Evolutionary conservation across 2,888 invertebrate species (phyloP), one percentile per base, ranked within the genome.

Genomic region (Athripsodes cinereus): DNA sequence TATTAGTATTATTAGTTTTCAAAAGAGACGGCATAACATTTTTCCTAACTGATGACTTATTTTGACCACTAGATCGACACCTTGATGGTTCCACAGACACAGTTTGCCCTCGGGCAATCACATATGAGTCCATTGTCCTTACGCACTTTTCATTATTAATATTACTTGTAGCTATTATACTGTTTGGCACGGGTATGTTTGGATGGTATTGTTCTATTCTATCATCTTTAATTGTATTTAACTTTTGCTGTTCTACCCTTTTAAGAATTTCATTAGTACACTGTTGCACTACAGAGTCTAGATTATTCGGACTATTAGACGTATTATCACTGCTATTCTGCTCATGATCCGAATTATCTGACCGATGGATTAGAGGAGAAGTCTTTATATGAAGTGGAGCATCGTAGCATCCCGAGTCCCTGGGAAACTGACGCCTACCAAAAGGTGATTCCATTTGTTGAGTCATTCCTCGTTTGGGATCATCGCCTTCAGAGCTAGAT

Each of bases 401-500:
- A 71, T 90, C 90, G 67, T 90, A 90, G 71, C 89, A 90, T 50
- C 90, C 90, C 1, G 89, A 90, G 71, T 90, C 90, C n/a, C 90
- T 82, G 6, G 88, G 88, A 72, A 89, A 88, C 67, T 90, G 89
- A 16, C 88, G 79, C 55, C 89, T 78, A 19, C 87, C 88, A 67
- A 90, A 90, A n/a, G 89, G 87, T 2, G 88, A 88, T 62, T 85
- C 81, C 6, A 81, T 81, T 53, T 74, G 74, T 60, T 74, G 73
- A 54, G 71, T 72, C 54, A 61, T 65, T 10, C 58, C 64, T 21
- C 64, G 22, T 26, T 62, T 62, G 1, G 70, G 80, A 66, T 85
- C 84, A 65, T 85, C 84, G 57, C 89, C 88, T 74, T 90, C 90
- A 1, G 89, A 90, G 69, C 90, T 90, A 48, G 89, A 89, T 53